Base-by-base conservation (phyloP, 2,113 vertebrate species). In the Dryoscopus gambensis region DNA sequence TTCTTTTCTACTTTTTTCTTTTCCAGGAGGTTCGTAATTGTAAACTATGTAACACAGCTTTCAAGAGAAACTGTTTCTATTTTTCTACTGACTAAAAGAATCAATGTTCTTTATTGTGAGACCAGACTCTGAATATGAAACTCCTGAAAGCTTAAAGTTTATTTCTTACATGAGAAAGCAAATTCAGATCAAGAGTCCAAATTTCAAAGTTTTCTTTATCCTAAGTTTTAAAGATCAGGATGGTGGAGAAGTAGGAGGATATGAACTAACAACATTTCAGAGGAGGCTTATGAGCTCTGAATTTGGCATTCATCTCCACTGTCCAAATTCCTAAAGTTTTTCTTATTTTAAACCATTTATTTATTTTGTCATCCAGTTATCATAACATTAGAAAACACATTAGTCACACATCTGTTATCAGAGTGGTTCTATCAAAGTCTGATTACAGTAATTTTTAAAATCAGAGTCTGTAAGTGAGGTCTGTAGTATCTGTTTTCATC, bases 401-500 rank as follows among this genome's bases (percentile, higher is more conserved):
- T 87, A 73, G 47, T 60, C 35, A 86, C 39, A 79, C 23, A 40
- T 89, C 74, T 85, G 46, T 76, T 84, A 83, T 64, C 85, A 89
- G 69, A 76, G 76, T 69, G 50, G 47, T 90, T 79, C 46, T 47
- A 75, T 84, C 85, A 95, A 89, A 92, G 57, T 47, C 70, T 68
- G 55, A 95, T 94, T 80, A 52, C 7, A 92, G 74, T 80, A 59
- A 68, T 94, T 95, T 94, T 42, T 9, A 57, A 87, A 93, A 90
- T 89, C 92, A 87, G 74, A 87, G 83, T 42, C 53, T 49, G 5
- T 57, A 70, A 92, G 57, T 80, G 65, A 92, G 82, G 65, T 56
- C 73, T 62, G 59, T 49, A 69, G 87, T 84, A 39, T 70, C 84
- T 84, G 71, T 84, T 92, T 77, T 93, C 47, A 75, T 62, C 70